Evolutionary conservation across 1,140 invertebrate species (phyloP).

Genomic region (Armadillidium nasatum): DNA sequence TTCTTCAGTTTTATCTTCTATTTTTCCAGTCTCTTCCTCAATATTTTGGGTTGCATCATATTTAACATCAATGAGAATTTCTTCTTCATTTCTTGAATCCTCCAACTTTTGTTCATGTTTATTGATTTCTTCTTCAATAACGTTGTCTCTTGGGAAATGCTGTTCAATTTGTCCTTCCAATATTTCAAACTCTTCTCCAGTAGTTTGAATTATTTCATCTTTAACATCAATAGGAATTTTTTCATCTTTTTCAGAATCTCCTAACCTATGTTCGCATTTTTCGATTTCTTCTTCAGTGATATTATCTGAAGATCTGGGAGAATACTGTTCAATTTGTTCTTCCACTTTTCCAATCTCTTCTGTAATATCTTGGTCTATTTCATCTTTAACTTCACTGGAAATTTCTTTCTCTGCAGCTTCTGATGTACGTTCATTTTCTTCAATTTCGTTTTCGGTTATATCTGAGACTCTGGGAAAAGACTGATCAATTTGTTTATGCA

Average conservation of each 20-base stretch:
- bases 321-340: conserved; percentile 1
- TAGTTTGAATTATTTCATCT: background rate
- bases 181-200: no score
- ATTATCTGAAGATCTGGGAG: background rate
- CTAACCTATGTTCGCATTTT: background rate
- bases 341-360: conserved; percentile 9
- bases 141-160: background rate
- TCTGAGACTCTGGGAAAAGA: no score
- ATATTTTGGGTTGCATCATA: background rate
- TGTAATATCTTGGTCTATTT: background rate
- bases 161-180: background rate
- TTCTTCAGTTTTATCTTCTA: background rate
- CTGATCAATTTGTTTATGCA: no score
- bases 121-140: background rate
- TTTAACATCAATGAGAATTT: background rate
- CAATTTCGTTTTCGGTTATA: background rate
- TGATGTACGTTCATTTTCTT: background rate
- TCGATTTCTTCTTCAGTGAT: background rate
- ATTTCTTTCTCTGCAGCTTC: background rate
- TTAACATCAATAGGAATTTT: conserved; percentile 13
- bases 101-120: background rate
- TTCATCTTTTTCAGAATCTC: background rate
- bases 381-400: background rate
- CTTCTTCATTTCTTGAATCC: background rate
- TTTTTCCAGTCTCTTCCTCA: background rate